phyloP scores from a whole-genome alignment of 2,113 vertebrate species.

The Diglossa brunneiventris region DNA sequence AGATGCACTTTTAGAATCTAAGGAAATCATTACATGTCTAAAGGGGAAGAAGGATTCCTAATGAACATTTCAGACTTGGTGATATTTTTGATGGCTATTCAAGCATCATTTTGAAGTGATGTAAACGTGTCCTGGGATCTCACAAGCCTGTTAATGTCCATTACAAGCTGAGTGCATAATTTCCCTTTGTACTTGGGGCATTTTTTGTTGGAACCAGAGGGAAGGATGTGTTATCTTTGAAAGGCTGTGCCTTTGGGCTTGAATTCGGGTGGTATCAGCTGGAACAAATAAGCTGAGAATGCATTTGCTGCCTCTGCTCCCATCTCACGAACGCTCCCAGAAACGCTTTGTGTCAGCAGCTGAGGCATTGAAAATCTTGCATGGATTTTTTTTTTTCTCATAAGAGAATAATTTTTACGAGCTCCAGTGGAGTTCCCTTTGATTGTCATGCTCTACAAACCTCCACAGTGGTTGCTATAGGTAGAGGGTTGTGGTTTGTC shows the following conservation, averaged over 20 bases:
- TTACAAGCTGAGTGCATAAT: conserved; percentile 65
- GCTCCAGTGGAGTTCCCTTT: conserved; percentile 8
- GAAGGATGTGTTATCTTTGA: conserved; percentile 72
- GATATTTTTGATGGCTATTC: conserved; percentile 21
- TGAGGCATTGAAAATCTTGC: conserved; percentile 31
- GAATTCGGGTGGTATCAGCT: conserved; percentile 84
- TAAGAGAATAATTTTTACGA: conserved; percentile 41
- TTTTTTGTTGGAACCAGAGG: conserved; percentile 57
- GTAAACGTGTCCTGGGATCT: not conserved
- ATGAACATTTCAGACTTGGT: not conserved
- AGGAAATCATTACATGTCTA: conserved; percentile 11
- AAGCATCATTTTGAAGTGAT: not conserved
- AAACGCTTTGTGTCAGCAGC: conserved; percentile 78
- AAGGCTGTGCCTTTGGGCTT: conserved; percentile 76
- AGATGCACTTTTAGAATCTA: not conserved
- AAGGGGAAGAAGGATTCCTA: not conserved
- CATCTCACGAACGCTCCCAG: conserved; percentile 69
- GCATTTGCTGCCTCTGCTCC: conserved; percentile 71
- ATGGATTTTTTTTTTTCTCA: conserved; percentile 14
- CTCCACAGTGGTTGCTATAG: not conserved
- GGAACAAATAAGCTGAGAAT: conserved; percentile 83
- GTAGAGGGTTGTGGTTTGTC: not conserved
- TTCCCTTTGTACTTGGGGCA: conserved; percentile 78
- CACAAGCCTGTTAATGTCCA: conserved; percentile 36
- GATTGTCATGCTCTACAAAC: not conserved